Percentiles rank a stretch among this genome's conserved stretches.
Evolutionary conservation across 2,113 vertebrate genomes (phyloP).

Genomic region (Origma solitaria): DNA sequence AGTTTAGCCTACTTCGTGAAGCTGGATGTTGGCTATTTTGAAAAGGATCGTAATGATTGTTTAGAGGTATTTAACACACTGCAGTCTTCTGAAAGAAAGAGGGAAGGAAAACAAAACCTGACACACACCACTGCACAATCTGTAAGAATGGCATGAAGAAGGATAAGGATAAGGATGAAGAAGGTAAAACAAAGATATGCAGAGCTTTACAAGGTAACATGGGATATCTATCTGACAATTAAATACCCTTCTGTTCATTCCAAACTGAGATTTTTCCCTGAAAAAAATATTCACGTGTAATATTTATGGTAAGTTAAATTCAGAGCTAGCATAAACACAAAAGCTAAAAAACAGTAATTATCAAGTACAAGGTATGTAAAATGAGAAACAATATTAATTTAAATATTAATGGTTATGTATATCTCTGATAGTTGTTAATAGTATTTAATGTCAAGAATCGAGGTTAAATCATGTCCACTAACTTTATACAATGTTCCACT

Average conservation of each 20-base stretch:
- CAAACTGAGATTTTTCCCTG: neutral
- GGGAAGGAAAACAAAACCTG: neutral
- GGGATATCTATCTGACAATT: neutral
- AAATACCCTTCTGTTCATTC: neutral
- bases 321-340: neutral
- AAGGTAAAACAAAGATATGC: neutral
- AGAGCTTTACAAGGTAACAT: neutral
- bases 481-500: neutral
- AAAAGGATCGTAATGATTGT: neutral
- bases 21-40: neutral
- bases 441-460: neutral
- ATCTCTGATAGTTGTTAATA: neutral
- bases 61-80: neutral
- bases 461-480: neutral
- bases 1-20: neutral
- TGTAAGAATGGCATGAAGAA: neutral
- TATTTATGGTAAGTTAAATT: neutral
- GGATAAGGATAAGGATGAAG: neutral
- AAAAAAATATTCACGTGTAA: neutral
- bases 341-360: neutral
- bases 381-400: neutral
- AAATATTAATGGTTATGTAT: neutral
- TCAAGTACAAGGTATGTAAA: neutral
- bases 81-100: neutral
- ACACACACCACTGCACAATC: neutral